Evolutionary conservation across 2,797 vertebrate genomes (phyloP).

Genomic region (Luscinia luscinia): DNA sequence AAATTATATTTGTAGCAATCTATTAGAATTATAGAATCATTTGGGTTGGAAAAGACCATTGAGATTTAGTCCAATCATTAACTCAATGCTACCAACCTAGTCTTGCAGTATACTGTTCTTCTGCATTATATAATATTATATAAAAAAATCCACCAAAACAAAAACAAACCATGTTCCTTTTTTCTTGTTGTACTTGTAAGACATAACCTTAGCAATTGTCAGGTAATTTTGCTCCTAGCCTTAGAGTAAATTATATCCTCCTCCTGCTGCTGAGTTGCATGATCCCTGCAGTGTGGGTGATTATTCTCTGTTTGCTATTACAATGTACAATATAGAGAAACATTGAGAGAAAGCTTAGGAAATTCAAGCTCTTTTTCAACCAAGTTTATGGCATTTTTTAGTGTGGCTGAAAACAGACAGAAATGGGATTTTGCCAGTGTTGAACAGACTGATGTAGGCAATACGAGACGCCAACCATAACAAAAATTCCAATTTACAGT

Average conservation of each 20-base stretch:
- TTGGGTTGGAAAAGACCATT: not conserved
- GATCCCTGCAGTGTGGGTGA: not conserved
- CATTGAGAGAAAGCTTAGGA: not conserved
- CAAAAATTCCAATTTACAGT: not conserved
- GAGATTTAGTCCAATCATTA: not conserved
- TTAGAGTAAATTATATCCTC: not conserved
- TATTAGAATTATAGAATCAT: not conserved
- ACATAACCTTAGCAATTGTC: not conserved
- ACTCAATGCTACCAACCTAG: not conserved
- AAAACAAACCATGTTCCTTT: not conserved
- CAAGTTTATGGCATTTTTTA: not conserved
- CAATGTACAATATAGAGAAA: not conserved
- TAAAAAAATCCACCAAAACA: not conserved
- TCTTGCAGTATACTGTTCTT: not conserved
- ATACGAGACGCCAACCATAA: not conserved
- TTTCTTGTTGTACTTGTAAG: not conserved
- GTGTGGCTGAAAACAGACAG: not conserved
- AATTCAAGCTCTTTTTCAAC: not conserved
- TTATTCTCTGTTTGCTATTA: not conserved
- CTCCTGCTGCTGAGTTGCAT: not conserved
- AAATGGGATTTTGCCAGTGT: not conserved
- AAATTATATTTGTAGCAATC: not conserved
- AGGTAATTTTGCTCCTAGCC: not conserved
- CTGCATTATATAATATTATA: not conserved
- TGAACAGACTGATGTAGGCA: not conserved